Percentiles rank a stretch among this genome's conserved stretches.
Conservation (phyloP, 2,888 invertebrate species). For the Sinopyrophorus schimmeli region DNA sequence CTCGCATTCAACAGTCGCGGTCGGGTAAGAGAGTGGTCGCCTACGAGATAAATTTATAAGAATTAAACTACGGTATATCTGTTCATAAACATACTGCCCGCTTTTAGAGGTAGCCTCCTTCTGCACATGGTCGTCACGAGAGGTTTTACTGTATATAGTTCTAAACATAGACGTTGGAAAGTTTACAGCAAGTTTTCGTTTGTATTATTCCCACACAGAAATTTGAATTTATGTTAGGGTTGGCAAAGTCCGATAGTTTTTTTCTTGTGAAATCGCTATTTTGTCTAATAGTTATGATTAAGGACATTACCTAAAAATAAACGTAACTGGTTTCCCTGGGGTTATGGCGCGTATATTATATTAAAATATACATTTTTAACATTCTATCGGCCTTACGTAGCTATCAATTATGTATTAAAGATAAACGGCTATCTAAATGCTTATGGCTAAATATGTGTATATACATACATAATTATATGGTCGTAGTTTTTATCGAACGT, state of each 20-base stretch:
- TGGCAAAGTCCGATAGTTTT: slow-evolving; percentile 11
- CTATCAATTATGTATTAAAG: slow-evolving; percentile 58
- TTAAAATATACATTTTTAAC: slow-evolving; percentile 55
- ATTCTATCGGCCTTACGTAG: slow-evolving; percentile 55
- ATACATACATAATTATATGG: slow-evolving; percentile 58
- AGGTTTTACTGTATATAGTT: too few species aligned
- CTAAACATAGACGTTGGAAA: too few species aligned
- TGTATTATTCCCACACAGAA: slow-evolving; percentile 10
- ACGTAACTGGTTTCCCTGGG: slow-evolving; percentile 23
- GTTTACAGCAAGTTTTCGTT: too few species aligned
- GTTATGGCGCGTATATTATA: slow-evolving; percentile 36
- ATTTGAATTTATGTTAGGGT: slow-evolving; percentile 1
- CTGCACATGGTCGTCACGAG: too few species aligned
- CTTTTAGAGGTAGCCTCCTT: too few species aligned
- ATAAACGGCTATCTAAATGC: slow-evolving; percentile 56
- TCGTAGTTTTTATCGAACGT: slow-evolving; percentile 53
- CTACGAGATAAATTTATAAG: too few species aligned
- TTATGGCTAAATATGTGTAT: slow-evolving; percentile 57
- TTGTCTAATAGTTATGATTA: slow-evolving; percentile 31
- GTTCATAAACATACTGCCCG: too few species aligned
- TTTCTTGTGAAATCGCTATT: slow-evolving; percentile 25
- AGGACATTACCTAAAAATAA: slow-evolving; percentile 31
- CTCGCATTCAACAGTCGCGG: too few species aligned
- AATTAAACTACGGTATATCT: too few species aligned
- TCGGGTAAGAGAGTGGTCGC: too few species aligned